A percentile compares a stretch with the other conserved stretches of the same genome.
Conservation (phyloP, 2,113 vertebrate genomes). For the Chlorocebus sabaeus region DNA sequence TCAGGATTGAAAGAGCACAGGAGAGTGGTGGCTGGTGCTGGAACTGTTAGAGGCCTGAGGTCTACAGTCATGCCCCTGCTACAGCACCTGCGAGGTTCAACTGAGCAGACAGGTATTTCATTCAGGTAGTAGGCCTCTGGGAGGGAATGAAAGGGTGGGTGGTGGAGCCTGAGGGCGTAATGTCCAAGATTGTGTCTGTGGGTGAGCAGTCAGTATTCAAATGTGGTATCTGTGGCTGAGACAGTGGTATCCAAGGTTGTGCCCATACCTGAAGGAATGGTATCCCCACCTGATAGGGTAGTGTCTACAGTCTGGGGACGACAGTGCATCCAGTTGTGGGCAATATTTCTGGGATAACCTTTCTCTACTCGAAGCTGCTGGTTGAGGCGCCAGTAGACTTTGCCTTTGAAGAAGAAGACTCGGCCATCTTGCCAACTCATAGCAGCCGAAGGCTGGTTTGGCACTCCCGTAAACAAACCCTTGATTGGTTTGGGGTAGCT, state of each 20-base stretch:
- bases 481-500: constrained; percentile 87
- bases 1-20: background rate
- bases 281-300: background rate
- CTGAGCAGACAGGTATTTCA: background rate
- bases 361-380: constrained; percentile 82
- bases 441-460: constrained; percentile 83
- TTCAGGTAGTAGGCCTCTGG: background rate
- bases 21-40: background rate
- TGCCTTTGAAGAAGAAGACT: constrained; percentile 90
- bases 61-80: background rate
- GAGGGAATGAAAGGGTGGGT: background rate
- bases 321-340: constrained; percentile 89
- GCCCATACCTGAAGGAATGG: background rate
- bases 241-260: background rate
- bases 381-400: constrained; percentile 89
- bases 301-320: background rate
- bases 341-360: constrained; percentile 87
- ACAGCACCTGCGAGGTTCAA: background rate
- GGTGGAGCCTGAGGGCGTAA: background rate
- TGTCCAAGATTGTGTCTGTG: background rate
- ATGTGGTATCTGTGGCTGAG: background rate
- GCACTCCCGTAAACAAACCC: constrained; percentile 84
- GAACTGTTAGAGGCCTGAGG: background rate
- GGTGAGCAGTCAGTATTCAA: background rate
- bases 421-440: constrained; percentile 89